A percentile compares a stretch with the other conserved stretches of the same genome.
These are phyloP conservation scores for Zhuqinia jingwanae DNA, from an alignment of 2,888 invertebrate genomes.

Conservation along the genomic window DNA sequence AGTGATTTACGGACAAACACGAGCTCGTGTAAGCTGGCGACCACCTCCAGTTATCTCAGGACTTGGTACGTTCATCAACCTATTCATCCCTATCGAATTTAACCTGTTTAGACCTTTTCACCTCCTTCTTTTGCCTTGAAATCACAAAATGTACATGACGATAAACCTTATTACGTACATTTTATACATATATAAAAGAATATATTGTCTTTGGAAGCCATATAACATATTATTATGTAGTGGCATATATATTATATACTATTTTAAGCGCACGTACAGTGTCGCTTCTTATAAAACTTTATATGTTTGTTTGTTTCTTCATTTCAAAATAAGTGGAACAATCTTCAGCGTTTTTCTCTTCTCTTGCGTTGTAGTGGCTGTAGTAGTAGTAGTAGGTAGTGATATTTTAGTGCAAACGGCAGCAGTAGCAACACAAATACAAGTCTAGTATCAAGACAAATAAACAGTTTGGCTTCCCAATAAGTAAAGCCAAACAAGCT, in stretches of 20 bases:
- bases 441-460: too few relatives aligned
- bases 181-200: background rate
- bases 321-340: constrained; percentile 9
- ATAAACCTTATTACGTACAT: constrained; percentile 33
- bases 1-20: constrained; percentile 86
- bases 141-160: constrained; percentile 15
- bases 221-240: too few relatives aligned
- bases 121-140: constrained; percentile 65
- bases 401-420: background rate
- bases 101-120: constrained; percentile 60
- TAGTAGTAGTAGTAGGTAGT: background rate
- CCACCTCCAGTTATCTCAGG: constrained; percentile 88
- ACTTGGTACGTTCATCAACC: constrained; percentile 84
- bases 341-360: constrained; percentile 16
- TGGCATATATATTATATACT: too few relatives aligned
- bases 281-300: too few relatives aligned
- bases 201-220: background rate
- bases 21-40: constrained; percentile 84
- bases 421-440: background rate
- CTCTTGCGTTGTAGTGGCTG: background rate
- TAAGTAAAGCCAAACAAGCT: too few relatives aligned
- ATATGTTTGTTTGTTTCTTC: background rate
- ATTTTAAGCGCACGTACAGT: too few relatives aligned
- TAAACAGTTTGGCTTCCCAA: too few relatives aligned
- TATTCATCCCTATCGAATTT: constrained; percentile 63